Evolutionary conservation across 2,888 invertebrate species (phyloP).

Genomic region (Cantharis lateralis): DNA sequence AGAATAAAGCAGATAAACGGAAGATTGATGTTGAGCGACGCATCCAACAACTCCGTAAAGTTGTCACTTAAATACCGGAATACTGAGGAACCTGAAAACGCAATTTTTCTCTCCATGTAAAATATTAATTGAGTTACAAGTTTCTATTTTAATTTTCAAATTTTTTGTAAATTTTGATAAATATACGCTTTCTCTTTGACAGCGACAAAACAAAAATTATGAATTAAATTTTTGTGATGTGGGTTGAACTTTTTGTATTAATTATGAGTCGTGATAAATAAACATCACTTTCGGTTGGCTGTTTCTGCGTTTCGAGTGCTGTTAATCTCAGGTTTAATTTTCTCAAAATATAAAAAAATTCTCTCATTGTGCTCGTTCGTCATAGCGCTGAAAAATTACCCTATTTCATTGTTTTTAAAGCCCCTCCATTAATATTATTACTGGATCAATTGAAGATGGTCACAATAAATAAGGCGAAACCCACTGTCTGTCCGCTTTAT

Average conservation of each 20-base stretch:
- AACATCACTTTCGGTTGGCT: background rate
- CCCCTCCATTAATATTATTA: background rate
- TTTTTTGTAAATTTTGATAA: background rate
- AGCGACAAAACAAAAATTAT: background rate
- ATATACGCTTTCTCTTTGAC: background rate
- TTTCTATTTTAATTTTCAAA: background rate
- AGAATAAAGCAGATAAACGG: conserved; percentile 9
- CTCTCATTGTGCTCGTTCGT: background rate
- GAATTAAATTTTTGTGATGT: background rate
- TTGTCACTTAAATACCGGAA: background rate
- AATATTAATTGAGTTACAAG: background rate
- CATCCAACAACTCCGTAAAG: background rate
- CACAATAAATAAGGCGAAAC: background rate
- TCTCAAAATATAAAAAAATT: background rate
- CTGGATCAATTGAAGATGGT: background rate
- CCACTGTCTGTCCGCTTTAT: background rate
- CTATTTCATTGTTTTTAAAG: background rate
- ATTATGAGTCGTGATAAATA: background rate
- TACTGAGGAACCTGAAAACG: background rate
- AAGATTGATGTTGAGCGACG: conserved; percentile 2
- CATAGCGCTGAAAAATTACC: background rate
- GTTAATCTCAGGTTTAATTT: background rate
- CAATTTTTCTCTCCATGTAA: background rate
- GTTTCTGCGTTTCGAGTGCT: background rate
- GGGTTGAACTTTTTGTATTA: background rate